A percentile compares a stretch with the other conserved stretches of the same genome.
Conservation (phyloP, 2,888 invertebrate genomes). For the Temnothorax rugatulus region DNA sequence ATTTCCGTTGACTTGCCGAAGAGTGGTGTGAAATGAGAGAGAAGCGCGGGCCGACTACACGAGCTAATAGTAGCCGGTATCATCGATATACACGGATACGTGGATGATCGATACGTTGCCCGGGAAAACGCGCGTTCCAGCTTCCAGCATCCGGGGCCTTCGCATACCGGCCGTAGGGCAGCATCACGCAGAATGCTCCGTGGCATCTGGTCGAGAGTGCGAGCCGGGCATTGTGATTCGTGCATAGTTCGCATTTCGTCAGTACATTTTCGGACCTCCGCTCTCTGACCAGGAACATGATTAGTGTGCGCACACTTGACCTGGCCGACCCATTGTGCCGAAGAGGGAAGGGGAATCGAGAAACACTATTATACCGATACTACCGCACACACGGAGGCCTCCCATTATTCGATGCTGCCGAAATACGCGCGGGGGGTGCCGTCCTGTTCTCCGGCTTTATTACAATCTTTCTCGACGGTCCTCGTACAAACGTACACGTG, state of each 20-base stretch:
- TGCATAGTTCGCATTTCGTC: constrained; percentile 80
- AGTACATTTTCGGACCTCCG: constrained; percentile 74
- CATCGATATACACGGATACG: constrained; percentile 11
- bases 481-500: background rate
- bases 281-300: constrained; percentile 81
- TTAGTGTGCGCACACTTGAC: constrained; percentile 85
- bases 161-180: constrained; percentile 53
- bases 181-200: constrained; percentile 57
- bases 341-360: constrained; percentile 57
- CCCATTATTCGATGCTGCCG: constrained; percentile 74
- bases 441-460: constrained; percentile 32
- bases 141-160: constrained; percentile 41
- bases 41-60: constrained; percentile 13
- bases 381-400: constrained; percentile 71
- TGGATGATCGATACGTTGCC: constrained; percentile 46
- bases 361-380: constrained; percentile 83
- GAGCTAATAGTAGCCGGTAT: constrained; percentile 16
- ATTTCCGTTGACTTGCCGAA: constrained; percentile 7
- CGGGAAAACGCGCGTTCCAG: constrained; percentile 52
- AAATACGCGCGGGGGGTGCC: constrained; percentile 6
- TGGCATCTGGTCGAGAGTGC: constrained; percentile 76
- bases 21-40: constrained; percentile 12
- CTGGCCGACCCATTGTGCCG: constrained; percentile 70
- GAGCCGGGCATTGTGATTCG: constrained; percentile 73
- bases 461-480: constrained; percentile 6